phyloP scores from a whole-genome alignment of 2,888 invertebrate genomes.

The Galerucella calmariensis region DNA sequence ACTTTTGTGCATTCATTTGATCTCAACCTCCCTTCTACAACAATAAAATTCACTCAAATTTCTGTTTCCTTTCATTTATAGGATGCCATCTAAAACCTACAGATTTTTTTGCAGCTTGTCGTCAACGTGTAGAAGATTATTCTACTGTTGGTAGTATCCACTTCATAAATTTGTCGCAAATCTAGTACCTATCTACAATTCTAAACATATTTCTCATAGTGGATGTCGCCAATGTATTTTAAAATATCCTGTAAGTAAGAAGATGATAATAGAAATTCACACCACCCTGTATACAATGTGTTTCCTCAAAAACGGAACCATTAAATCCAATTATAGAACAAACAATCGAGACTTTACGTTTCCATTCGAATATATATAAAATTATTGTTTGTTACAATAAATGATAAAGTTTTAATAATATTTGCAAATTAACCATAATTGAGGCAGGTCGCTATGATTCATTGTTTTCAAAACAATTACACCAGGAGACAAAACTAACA shows the following conservation, averaged over 20 bases:
- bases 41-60: no score
- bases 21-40: no score
- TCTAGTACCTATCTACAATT: no score
- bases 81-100: no score
- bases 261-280: background rate
- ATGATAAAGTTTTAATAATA: slow-evolving; percentile 33
- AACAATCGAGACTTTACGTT: background rate
- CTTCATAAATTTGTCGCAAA: no score
- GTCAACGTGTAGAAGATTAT: no score
- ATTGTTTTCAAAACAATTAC: slow-evolving; percentile 43
- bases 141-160: no score
- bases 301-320: background rate
- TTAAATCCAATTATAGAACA: background rate
- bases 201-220: no score
- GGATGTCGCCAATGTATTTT: background rate
- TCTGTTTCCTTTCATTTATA: no score
- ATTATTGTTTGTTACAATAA: slow-evolving; percentile 22
- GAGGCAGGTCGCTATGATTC: slow-evolving; percentile 37
- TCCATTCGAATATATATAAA: slow-evolving; percentile 10
- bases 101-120: no score
- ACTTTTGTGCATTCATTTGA: no score
- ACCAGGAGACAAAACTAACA: slow-evolving; percentile 24
- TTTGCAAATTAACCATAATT: slow-evolving; percentile 28
- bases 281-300: background rate
- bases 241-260: background rate